Evolutionary conservation across 2,797 vertebrate genomes (phyloP).

Genomic region (Zalophus californianus): DNA sequence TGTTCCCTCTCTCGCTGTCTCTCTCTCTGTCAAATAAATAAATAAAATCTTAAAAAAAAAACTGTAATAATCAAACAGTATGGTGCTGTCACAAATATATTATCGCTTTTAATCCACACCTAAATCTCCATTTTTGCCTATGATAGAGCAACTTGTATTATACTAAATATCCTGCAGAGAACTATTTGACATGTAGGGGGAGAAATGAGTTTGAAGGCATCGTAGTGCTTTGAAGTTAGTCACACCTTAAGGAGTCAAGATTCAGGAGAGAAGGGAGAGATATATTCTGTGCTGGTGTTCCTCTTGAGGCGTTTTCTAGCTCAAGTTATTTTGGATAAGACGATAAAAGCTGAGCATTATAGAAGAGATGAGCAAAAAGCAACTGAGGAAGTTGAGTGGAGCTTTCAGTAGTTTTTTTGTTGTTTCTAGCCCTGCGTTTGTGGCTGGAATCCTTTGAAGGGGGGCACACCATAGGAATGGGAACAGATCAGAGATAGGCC

Average conservation of each 20-base stretch:
- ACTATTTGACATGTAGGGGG: background rate
- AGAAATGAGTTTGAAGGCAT: slow-evolving; percentile 28
- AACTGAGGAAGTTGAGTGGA: background rate
- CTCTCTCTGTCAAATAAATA: too few relatives aligned
- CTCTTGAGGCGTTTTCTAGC: background rate
- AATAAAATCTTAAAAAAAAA: background rate
- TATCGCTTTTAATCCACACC: background rate
- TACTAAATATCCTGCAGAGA: background rate
- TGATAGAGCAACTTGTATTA: background rate
- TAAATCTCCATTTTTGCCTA: background rate
- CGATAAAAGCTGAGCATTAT: background rate
- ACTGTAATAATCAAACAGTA: background rate
- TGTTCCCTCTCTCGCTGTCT: too few relatives aligned
- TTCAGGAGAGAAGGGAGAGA: background rate
- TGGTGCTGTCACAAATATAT: background rate
- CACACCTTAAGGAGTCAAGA: background rate
- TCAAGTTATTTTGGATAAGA: background rate
- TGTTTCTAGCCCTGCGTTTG: background rate
- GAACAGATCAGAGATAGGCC: background rate
- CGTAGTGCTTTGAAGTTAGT: background rate
- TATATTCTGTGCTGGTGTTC: background rate
- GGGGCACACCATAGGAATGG: background rate
- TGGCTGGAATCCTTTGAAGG: background rate
- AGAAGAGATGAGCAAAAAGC: background rate
- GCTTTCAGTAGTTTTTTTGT: background rate